phyloP scores from a whole-genome alignment of 2,113 vertebrate species.

The Condylura cristata region DNA sequence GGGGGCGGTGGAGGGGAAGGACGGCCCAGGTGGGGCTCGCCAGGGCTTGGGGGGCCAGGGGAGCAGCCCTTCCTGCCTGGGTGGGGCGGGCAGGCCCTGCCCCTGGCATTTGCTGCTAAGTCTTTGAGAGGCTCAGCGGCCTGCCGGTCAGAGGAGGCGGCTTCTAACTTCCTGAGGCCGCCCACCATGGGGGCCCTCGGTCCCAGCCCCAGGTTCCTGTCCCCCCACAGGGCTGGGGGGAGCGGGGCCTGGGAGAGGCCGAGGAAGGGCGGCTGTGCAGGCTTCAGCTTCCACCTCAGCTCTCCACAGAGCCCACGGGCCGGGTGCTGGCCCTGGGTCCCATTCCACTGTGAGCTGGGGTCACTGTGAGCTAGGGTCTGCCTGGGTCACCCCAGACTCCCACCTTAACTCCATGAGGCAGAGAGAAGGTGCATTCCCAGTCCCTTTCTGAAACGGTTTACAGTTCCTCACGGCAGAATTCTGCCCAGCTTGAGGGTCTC shows the following conservation, averaged over 20 bases:
- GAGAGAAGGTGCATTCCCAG: background rate
- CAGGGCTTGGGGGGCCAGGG: background rate
- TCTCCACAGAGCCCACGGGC: background rate
- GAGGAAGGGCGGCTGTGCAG: too few species aligned
- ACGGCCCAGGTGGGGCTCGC: fast-evolving
- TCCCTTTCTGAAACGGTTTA: background rate
- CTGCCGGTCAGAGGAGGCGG: constrained; percentile 8
- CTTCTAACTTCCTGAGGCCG: background rate
- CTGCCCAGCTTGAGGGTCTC: background rate
- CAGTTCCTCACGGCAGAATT: background rate
- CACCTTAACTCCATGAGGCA: background rate
- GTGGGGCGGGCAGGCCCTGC: background rate
- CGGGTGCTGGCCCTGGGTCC: background rate
- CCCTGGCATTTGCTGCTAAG: background rate
- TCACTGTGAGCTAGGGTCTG: background rate
- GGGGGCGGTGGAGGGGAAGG: fast-evolving
- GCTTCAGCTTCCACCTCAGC: background rate
- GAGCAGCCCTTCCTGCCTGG: background rate
- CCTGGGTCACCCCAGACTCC: too few species aligned
- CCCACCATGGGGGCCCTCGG: background rate
- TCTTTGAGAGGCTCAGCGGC: constrained; percentile 55
- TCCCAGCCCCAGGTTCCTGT: background rate
- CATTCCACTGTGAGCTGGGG: background rate
- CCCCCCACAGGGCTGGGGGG: too few species aligned
- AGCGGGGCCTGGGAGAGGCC: background rate